phyloP scores from a whole-genome alignment of 2,113 vertebrate genomes.

The Polyodon spathula region DNA sequence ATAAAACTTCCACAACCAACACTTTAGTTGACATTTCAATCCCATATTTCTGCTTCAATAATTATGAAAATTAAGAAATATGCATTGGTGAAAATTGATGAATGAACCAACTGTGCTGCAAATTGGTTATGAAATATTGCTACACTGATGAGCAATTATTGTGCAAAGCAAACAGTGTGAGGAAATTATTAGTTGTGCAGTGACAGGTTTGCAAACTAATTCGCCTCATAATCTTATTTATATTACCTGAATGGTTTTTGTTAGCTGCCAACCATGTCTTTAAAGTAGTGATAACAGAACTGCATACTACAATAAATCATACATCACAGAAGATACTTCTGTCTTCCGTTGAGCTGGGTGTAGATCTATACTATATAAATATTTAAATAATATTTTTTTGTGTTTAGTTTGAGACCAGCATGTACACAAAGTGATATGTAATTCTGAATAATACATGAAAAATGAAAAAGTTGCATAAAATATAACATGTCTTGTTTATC shows the following conservation, averaged over 20 bases:
- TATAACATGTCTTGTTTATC: too few relatives aligned
- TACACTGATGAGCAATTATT: constrained; percentile 29
- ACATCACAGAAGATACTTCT: too few relatives aligned
- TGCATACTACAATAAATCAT: too few relatives aligned
- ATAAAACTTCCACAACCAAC: too few relatives aligned
- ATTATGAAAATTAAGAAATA: constrained; percentile 57
- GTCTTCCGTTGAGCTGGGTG: too few relatives aligned
- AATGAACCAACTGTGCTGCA: constrained; percentile 42
- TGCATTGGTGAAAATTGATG: constrained; percentile 50
- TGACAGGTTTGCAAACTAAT: constrained; percentile 51
- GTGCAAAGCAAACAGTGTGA: constrained; percentile 37
- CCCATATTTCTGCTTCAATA: constrained; percentile 46
- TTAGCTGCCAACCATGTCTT: constrained; percentile 28
- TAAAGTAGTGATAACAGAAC: constrained; percentile 21
- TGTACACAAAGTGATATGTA: too few relatives aligned
- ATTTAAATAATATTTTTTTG: too few relatives aligned
- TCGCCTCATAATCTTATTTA: constrained; percentile 52
- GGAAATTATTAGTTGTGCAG: constrained; percentile 47
- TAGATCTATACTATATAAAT: too few relatives aligned
- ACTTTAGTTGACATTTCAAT: too few relatives aligned
- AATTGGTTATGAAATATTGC: constrained; percentile 51
- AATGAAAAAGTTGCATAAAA: too few relatives aligned
- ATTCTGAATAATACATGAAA: too few relatives aligned
- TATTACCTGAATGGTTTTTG: constrained; percentile 50
- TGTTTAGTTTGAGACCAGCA: too few relatives aligned